Percentiles rank a stretch among this genome's conserved stretches.
phyloP scores from a whole-genome alignment of 2,888 invertebrate genomes.

The Drosophila rubida region DNA sequence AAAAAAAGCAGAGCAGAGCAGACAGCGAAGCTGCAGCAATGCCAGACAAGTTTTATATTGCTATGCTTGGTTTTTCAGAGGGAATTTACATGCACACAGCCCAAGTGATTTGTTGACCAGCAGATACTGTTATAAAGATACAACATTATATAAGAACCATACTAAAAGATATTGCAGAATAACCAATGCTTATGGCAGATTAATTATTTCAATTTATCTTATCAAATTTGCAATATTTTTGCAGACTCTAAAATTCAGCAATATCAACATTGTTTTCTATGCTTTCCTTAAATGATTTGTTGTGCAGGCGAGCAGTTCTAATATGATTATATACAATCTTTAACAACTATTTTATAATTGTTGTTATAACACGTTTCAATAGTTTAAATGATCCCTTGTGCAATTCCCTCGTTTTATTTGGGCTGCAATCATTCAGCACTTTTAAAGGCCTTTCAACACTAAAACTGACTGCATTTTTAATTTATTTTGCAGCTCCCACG shows the following conservation, averaged over 20 bases:
- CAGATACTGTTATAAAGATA: not conserved
- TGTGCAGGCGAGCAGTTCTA: too few species aligned
- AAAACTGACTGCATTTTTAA: slow-evolving; percentile 10
- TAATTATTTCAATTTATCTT: too few species aligned
- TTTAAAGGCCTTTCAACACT: slow-evolving; percentile 14
- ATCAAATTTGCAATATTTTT: too few species aligned
- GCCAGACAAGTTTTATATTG: slow-evolving; percentile 36
- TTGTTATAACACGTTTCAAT: too few species aligned
- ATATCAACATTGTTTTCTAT: too few species aligned
- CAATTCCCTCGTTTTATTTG: not conserved
- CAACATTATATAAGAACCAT: too few species aligned
- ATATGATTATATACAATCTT: too few species aligned
- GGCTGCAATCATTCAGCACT: not conserved
- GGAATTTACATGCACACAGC: not conserved
- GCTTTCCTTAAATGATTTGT: too few species aligned
- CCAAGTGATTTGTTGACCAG: not conserved
- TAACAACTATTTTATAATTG: too few species aligned
- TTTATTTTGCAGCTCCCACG: slow-evolving; percentile 5
- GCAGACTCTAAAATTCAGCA: too few species aligned
- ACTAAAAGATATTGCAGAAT: too few species aligned
- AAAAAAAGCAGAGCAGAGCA: slow-evolving; percentile 1
- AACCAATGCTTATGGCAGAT: too few species aligned
- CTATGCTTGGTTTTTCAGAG: slow-evolving; percentile 10
- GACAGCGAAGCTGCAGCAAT: slow-evolving; percentile 47
- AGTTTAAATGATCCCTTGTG: not conserved